A percentile compares a stretch with the other conserved stretches of the same genome.
Evolutionary conservation across 2,797 vertebrate species (phyloP).

Genomic region (Aotus griseimembra): DNA sequence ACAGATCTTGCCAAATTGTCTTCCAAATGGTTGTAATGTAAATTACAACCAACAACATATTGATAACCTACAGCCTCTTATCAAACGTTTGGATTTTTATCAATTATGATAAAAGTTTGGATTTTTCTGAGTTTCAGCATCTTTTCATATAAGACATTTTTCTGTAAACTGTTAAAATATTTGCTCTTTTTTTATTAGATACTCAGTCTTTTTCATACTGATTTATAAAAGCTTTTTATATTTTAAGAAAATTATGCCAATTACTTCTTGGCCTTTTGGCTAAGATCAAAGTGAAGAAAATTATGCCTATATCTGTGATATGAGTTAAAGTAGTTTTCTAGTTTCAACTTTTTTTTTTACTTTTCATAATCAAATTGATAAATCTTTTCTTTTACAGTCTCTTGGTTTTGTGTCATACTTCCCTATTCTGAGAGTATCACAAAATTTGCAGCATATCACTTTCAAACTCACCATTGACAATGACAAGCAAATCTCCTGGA

Average conservation of each 20-base stretch:
- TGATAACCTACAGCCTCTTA: background rate
- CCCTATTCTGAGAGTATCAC: background rate
- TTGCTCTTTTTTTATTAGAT: background rate
- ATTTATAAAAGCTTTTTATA: background rate
- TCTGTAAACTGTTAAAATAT: background rate
- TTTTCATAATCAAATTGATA: background rate
- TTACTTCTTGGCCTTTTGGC: background rate
- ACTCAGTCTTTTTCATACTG: background rate
- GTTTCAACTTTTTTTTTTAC: background rate
- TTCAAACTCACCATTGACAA: background rate
- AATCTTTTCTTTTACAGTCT: background rate
- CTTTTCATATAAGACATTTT: background rate
- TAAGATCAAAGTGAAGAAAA: background rate
- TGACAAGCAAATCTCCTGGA: background rate
- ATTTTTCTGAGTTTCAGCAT: slow-evolving; percentile 8
- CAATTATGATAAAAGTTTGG: background rate
- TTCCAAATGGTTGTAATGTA: background rate
- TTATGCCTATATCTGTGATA: background rate
- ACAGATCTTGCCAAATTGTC: background rate
- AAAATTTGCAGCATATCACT: background rate
- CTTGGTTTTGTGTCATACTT: background rate
- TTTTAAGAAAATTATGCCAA: background rate
- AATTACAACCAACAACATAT: background rate
- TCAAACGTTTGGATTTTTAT: background rate
- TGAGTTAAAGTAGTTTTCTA: background rate